Evolutionary conservation across 1,140 invertebrate genomes (phyloP), one percentile per base, ranked within the genome.

Genomic region (Drosophila willistoni): DNA sequence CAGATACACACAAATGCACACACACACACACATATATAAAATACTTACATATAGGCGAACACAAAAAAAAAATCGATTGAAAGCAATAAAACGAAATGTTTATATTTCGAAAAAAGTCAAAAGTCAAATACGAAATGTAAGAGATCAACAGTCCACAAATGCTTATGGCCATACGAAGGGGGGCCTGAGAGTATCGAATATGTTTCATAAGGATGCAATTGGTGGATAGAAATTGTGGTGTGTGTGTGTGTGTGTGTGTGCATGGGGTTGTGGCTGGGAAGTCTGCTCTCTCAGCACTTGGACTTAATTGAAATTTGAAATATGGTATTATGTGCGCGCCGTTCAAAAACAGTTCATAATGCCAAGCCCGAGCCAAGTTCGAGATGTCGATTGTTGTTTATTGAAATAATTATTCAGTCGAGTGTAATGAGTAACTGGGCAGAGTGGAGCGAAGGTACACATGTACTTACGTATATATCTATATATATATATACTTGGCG

Each of bases 221-320:
- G 82, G 78, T 55, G 68, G 71, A 55, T 62, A 41, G 60, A 64
- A 57, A 29, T 22, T 44, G 17, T 51, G 17, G 7, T 29, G 36
- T 39, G 12, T 29, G 14, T 47, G 44, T 47, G 17, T 17, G 44
- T 19, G 42, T n/a, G n/a, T 19, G 14, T 47, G 42, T 3, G 42
- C 13, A 13, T 42, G 73, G 39, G 41, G 19, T 17, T 34, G 64
- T 17, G 42, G 13, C 6, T 33, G 33, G 33, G 25, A 60, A 34
- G 64, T 62, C 71, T 44, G 56, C 77, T 90, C 87, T 80, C 83
- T 90, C 87, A 91, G 89, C 89, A 90, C 89, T 91, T 89, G 89
- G 81, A 71, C 89, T 83, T 91, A 90, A 90, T 90, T 91, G 87
- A 90, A 90, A 85, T 90, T 91, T 91, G 81, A 90, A 91, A 90